A percentile compares a stretch with the other conserved stretches of the same genome.
These are phyloP conservation scores for Cheiracanthium punctorium DNA, from an alignment of 2,888 invertebrate genomes.

Conservation along the genomic window DNA sequence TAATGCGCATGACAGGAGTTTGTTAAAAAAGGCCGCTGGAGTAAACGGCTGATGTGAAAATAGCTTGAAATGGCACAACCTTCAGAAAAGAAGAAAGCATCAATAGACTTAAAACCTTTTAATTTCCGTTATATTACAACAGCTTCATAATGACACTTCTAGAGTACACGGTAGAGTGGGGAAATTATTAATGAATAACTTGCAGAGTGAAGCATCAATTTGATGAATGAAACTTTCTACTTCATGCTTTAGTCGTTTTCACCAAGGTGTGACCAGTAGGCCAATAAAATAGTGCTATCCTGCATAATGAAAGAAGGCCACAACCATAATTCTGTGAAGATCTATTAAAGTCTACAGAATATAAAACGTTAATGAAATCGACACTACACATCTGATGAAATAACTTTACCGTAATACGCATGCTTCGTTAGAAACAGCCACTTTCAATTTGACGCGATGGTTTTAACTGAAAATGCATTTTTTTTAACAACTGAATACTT, in stretches of 20 bases:
- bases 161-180: not conserved
- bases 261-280: slow-evolving; percentile 51
- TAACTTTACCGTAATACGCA: not conserved
- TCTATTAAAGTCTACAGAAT: slow-evolving; percentile 28
- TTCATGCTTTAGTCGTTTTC: slow-evolving; percentile 27
- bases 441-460: too few relatives aligned
- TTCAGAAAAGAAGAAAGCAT: too few relatives aligned
- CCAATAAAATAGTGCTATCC: slow-evolving; percentile 11
- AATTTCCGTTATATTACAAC: too few relatives aligned
- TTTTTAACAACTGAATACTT: too few relatives aligned
- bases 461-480: too few relatives aligned
- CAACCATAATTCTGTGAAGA: not conserved
- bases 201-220: slow-evolving; percentile 6
- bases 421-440: too few relatives aligned
- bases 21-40: too few relatives aligned
- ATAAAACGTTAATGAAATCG: slow-evolving; percentile 1
- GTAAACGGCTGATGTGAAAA: too few relatives aligned
- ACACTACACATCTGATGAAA: not conserved
- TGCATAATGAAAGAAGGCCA: slow-evolving; percentile 46
- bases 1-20: too few relatives aligned
- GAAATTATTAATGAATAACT: not conserved
- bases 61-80: too few relatives aligned
- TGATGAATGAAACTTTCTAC: slow-evolving; percentile 44
- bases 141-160: not conserved
- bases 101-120: too few relatives aligned